Percentiles rank a stretch among this genome's conserved stretches.
Conservation (phyloP, 2,113 vertebrate genomes). For the Lagopus muta region DNA sequence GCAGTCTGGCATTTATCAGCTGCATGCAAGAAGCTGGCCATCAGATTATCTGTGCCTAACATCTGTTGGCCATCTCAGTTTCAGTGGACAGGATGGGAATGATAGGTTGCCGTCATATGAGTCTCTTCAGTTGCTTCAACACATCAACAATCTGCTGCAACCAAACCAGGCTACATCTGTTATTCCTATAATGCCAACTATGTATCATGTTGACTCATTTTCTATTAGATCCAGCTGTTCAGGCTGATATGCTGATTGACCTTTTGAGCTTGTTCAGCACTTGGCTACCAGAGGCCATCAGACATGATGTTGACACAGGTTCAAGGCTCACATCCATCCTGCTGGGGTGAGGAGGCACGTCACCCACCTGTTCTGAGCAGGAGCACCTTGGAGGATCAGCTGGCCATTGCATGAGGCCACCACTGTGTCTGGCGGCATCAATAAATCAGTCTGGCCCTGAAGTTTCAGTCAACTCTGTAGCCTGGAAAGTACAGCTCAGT, state of each 20-base stretch:
- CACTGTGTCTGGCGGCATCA: neutral
- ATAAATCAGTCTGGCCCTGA: constrained; percentile 24
- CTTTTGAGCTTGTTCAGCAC: constrained; percentile 36
- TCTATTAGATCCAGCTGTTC: constrained; percentile 65
- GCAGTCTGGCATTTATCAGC: neutral
- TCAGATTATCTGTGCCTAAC: neutral
- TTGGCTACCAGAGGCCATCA: constrained; percentile 14
- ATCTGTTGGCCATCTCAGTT: constrained; percentile 2
- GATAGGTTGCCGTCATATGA: neutral
- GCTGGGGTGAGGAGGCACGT: neutral
- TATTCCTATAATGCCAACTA: constrained; percentile 30
- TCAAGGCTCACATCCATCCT: neutral
- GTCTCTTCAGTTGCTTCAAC: constrained; percentile 43
- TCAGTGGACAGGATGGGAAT: neutral
- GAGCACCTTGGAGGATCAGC: constrained; percentile 39
- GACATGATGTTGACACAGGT: neutral
- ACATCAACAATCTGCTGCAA: neutral
- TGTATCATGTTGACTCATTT: constrained; percentile 8
- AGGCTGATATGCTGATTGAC: constrained; percentile 24
- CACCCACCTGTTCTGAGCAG: neutral
- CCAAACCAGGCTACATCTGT: neutral
- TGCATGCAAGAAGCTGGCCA: neutral
- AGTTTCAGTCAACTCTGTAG: neutral
- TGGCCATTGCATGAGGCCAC: neutral
- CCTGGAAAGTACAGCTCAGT: neutral